phyloP scores from a whole-genome alignment of 2,797 vertebrate genomes.

The Sebastes wilsoni region DNA sequence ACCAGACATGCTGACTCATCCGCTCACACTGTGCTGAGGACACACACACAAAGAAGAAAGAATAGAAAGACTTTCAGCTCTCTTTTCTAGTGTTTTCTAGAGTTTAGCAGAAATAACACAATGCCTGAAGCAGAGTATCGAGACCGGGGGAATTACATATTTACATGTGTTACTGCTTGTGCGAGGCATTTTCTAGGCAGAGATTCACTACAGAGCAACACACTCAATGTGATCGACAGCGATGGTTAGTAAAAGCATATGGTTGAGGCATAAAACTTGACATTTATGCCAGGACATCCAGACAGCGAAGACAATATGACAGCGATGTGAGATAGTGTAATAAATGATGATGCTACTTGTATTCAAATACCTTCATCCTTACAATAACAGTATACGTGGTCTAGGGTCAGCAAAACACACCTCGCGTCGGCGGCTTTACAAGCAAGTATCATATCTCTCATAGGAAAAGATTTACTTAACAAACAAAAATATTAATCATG shows the following conservation, averaged over 20 bases:
- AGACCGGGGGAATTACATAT: not conserved
- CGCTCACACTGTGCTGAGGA: slow-evolving; percentile 23
- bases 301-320: not conserved
- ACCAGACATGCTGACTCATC: slow-evolving; percentile 65
- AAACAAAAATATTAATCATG: slow-evolving; percentile 57
- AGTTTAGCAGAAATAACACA: slow-evolving; percentile 5
- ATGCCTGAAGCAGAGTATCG: not conserved
- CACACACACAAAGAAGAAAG: not conserved
- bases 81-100: slow-evolving; percentile 11
- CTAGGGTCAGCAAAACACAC: slow-evolving; percentile 1
- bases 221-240: not conserved
- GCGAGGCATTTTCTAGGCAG: not conserved
- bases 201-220: not conserved
- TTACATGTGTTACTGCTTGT: slow-evolving; percentile 15
- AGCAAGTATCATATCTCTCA: slow-evolving; percentile 3
- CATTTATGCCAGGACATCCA: not conserved
- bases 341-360: not conserved
- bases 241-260: not conserved
- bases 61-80: slow-evolving; percentile 1
- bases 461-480: slow-evolving; percentile 60
- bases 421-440: not conserved
- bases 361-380: not conserved
- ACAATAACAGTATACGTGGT: not conserved
- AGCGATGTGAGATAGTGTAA: not conserved
- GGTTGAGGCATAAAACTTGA: not conserved